Evolutionary conservation across 2,797 vertebrate genomes (phyloP).

Genomic region (Gallinago stenura): DNA sequence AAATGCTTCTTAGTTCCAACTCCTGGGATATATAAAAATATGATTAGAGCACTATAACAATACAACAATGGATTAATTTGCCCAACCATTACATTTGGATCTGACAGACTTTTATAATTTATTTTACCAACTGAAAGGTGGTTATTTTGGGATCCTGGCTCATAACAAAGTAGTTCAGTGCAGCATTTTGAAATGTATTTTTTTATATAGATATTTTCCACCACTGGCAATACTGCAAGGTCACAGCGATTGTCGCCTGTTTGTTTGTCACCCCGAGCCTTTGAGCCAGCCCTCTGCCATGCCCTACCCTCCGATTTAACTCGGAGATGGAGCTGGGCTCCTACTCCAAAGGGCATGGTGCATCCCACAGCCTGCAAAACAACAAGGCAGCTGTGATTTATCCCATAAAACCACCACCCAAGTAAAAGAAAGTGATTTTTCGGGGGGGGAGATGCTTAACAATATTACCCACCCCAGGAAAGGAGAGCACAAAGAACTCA

Average conservation of each 20-base stretch:
- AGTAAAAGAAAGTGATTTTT: neutral
- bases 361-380: neutral
- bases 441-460: neutral
- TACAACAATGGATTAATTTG: conserved; percentile 76
- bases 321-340: neutral
- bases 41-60: conserved; percentile 74
- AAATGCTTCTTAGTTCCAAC: conserved; percentile 73
- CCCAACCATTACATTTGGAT: conserved; percentile 49
- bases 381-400: neutral
- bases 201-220: neutral
- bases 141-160: conserved; percentile 65
- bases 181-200: neutral
- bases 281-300: neutral
- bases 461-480: neutral
- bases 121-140: conserved; percentile 71
- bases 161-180: conserved; percentile 21
- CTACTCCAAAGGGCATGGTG: neutral
- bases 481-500: neutral
- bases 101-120: conserved; percentile 67
- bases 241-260: neutral
- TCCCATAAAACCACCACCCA: neutral
- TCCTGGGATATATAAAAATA: conserved; percentile 75
- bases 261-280: neutral
- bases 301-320: neutral
- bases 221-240: neutral